These are phyloP conservation scores for Bombus waltoni DNA, from an alignment of 1,140 invertebrate species.

Conservation along the genomic window DNA sequence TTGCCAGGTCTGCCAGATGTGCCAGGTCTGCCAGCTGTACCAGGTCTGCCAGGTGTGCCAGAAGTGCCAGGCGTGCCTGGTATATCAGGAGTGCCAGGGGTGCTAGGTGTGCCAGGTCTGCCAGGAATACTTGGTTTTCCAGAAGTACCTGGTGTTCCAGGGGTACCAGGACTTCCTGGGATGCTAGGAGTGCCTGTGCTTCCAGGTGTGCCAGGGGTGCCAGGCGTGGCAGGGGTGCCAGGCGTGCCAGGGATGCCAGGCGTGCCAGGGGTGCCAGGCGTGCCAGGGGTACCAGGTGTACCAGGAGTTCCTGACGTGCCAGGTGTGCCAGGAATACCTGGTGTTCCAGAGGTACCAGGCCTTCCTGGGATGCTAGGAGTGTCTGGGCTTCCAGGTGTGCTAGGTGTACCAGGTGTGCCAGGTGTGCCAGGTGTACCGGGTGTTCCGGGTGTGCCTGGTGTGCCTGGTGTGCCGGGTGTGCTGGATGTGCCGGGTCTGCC, in stretches of 20 bases:
- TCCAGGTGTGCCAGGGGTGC: background rate
- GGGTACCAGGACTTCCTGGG: background rate
- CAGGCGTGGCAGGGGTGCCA: conserved; percentile 42
- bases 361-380: background rate
- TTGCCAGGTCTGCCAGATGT: background rate
- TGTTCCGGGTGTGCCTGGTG: conserved; percentile 21
- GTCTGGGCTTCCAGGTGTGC: background rate
- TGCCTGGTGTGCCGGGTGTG: conserved; percentile 17
- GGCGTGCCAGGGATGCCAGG: conserved; percentile 64
- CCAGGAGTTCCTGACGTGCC: background rate
- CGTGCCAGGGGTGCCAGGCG: background rate
- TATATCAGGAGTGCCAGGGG: conserved; percentile 62
- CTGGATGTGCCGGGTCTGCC: background rate
- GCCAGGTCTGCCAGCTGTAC: background rate
- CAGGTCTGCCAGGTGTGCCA: conserved; percentile 30
- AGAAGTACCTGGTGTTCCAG: conserved; percentile 61
- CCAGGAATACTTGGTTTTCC: background rate
- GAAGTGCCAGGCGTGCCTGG: conserved; percentile 39
- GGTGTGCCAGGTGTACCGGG: conserved; percentile 5
- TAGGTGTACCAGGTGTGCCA: conserved; percentile 30
- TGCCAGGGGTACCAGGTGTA: background rate
- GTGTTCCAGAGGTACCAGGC: conserved; percentile 44
- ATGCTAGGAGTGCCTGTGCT: conserved; percentile 79
- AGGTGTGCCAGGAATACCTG: conserved; percentile 58
- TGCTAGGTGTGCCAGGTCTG: background rate